Evolutionary conservation across 1,140 invertebrate genomes (phyloP).

Genomic region (Drosophila micromelanica): DNA sequence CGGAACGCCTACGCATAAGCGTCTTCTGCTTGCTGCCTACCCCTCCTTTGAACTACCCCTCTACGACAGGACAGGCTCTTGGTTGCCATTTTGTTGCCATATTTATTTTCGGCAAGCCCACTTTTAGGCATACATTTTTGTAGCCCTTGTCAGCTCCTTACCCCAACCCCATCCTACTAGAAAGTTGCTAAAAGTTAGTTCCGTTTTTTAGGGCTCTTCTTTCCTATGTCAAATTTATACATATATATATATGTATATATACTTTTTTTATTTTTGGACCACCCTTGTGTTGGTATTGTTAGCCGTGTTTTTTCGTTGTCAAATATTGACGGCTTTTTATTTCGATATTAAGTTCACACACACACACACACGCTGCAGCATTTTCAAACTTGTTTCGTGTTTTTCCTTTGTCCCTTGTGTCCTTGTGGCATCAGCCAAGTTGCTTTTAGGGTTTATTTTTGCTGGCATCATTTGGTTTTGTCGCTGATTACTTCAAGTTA

Average conservation of each 20-base stretch:
- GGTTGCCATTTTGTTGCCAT: constrained; percentile 60
- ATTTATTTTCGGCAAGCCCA: constrained; percentile 62
- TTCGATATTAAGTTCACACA: constrained; percentile 48
- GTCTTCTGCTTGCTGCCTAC: background rate
- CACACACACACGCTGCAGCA: constrained; percentile 4
- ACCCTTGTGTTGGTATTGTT: constrained; percentile 24
- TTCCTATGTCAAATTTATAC: constrained; percentile 38
- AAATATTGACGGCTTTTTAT: constrained; percentile 55
- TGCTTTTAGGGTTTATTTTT: background rate
- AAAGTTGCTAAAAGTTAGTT: constrained; percentile 59
- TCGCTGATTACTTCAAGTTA: constrained; percentile 42
- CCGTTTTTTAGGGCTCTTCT: constrained; percentile 30
- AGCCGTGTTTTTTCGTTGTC: constrained; percentile 26
- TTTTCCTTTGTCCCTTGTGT: background rate
- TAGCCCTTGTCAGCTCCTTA: background rate
- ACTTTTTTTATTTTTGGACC: constrained; percentile 1
- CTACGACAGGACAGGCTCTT: background rate
- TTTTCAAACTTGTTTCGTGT: constrained; percentile 22
- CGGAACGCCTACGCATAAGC: constrained; percentile 2
- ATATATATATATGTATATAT: background rate
- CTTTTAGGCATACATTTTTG: constrained; percentile 67
- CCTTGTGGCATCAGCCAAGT: constrained; percentile 1
- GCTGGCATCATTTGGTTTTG: constrained; percentile 48
- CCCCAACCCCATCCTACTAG: no score
- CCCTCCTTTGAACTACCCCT: background rate